phyloP scores from a whole-genome alignment of 2,888 invertebrate genomes.

The Anthoptus insignis region DNA sequence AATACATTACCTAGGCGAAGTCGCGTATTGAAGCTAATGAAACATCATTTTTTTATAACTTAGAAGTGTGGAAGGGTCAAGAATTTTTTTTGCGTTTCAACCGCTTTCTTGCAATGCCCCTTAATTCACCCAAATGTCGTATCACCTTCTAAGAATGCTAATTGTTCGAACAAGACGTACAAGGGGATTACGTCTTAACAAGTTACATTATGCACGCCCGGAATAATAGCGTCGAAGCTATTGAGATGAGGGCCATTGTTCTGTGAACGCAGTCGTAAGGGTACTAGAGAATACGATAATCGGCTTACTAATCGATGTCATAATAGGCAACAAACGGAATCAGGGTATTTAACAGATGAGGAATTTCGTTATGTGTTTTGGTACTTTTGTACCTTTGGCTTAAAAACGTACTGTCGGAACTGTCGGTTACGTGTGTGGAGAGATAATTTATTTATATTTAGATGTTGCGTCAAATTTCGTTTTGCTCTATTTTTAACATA shows the following conservation, averaged over 20 bases:
- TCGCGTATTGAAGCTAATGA: too few species aligned
- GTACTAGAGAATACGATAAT: conserved; percentile 37
- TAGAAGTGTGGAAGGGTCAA: too few species aligned
- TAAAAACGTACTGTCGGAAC: not conserved
- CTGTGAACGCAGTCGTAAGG: conserved; percentile 9
- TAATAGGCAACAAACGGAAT: conserved; percentile 29
- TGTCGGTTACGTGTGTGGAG: too few species aligned
- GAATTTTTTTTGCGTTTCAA: too few species aligned
- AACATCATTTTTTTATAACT: too few species aligned
- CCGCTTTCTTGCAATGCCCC: not conserved
- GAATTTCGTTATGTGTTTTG: not conserved
- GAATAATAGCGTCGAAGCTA: conserved; percentile 8
- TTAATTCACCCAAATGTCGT: conserved; percentile 18
- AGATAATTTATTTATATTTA: too few species aligned
- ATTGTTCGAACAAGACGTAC: conserved; percentile 43
- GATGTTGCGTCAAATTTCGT: too few species aligned
- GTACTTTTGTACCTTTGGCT: not conserved
- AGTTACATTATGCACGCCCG: conserved; percentile 22
- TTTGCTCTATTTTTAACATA: too few species aligned
- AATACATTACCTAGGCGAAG: too few species aligned
- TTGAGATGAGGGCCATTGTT: conserved; percentile 11
- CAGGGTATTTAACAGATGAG: conserved; percentile 1
- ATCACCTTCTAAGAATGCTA: conserved; percentile 43
- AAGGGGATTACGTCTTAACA: conserved; percentile 40
- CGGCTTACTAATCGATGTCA: conserved; percentile 47